Evolutionary conservation across 2,113 vertebrate species (phyloP).

Genomic region (Saguinus midas): DNA sequence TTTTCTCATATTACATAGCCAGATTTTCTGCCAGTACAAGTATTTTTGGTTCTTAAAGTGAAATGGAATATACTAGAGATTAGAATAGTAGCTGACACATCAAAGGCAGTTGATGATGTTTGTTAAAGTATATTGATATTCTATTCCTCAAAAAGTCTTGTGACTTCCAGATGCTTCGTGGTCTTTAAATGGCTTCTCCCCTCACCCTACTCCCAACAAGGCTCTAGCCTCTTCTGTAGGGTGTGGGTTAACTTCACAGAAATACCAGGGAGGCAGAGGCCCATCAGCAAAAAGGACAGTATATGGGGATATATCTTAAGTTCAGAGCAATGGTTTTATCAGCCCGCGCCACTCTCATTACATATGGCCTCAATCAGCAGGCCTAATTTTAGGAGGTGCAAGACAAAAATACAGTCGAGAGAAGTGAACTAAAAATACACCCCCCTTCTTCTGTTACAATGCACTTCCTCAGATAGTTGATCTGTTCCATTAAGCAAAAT

Average conservation of each 20-base stretch:
- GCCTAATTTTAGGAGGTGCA: slow-evolving; percentile 64
- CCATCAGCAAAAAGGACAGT: not conserved
- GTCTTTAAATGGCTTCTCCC: not conserved
- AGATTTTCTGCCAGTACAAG: not conserved
- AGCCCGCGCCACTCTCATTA: not conserved
- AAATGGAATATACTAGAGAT: slow-evolving; percentile 3
- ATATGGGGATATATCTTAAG: not conserved
- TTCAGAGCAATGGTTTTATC: not conserved
- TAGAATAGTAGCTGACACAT: not conserved
- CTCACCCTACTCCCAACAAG: not conserved
- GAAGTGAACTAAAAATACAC: slow-evolving; percentile 60
- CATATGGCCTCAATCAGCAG: not conserved
- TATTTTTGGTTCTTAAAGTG: not conserved
- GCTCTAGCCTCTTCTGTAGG: not conserved
- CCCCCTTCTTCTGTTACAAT: slow-evolving; percentile 2
- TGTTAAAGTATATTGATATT: not conserved
- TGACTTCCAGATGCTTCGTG: not conserved
- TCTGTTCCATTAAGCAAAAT: slow-evolving; percentile 48
- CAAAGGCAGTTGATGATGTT: not conserved
- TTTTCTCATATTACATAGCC: not conserved
- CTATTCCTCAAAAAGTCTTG: not conserved
- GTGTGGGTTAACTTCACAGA: not conserved
- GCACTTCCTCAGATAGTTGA: slow-evolving; percentile 29
- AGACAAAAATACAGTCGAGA: slow-evolving; percentile 52
- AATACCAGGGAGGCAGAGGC: not conserved